Conservation (phyloP, 2,888 invertebrate genomes). For the Chorisops tibialis region DNA sequence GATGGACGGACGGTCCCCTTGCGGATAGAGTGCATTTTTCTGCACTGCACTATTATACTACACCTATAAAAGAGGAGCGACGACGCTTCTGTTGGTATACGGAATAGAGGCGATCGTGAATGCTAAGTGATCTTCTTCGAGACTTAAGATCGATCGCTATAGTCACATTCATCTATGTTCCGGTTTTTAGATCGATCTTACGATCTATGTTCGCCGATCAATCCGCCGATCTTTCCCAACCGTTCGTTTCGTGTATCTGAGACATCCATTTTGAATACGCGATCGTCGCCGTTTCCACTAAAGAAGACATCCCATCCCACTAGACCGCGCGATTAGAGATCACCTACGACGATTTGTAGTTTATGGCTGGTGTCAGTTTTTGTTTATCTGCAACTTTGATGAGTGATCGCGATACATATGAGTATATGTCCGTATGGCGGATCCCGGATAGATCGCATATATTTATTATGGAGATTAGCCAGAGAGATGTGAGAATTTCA, state of each 20-base stretch:
- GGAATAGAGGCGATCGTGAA: too few species aligned
- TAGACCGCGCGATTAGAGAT: slow-evolving; percentile 11
- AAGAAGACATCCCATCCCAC: slow-evolving; percentile 18
- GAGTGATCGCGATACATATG: background rate
- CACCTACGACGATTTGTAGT: slow-evolving; percentile 33
- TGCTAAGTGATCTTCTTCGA: too few species aligned
- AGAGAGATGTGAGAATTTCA: too few species aligned
- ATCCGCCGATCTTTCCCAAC: slow-evolving; percentile 2
- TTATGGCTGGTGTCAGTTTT: slow-evolving; percentile 33
- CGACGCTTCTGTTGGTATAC: too few species aligned
- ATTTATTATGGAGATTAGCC: too few species aligned
- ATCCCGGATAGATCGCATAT: too few species aligned
- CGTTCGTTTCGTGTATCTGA: background rate
- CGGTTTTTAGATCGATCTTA: background rate
- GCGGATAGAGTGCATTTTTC: too few species aligned
- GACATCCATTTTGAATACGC: slow-evolving; percentile 24
- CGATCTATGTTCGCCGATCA: background rate
- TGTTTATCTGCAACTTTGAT: slow-evolving; percentile 18
- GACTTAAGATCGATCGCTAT: background rate
- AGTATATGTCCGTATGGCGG: too few species aligned
- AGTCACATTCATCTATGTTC: background rate
- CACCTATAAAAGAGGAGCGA: too few species aligned
- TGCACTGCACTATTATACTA: too few species aligned
- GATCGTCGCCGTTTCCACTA: background rate
- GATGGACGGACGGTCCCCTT: too few species aligned